phyloP scores from a whole-genome alignment of 1,140 invertebrate species.

The Drosophila ananassae region DNA sequence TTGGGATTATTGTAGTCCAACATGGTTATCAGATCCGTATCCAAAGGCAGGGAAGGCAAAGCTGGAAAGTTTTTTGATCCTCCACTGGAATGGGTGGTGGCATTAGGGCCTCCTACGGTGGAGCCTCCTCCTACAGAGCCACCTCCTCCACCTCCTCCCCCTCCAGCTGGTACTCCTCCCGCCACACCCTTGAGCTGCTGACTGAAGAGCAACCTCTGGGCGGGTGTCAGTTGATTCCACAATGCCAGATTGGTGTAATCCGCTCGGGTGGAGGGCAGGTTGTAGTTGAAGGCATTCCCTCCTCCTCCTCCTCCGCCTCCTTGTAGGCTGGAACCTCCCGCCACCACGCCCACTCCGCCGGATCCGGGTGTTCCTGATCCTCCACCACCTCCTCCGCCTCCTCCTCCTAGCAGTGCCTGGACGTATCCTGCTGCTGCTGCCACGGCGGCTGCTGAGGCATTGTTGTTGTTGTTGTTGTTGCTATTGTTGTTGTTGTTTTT shows the following conservation, averaged over 20 bases:
- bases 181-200: conserved; percentile 64
- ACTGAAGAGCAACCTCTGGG: conserved; percentile 69
- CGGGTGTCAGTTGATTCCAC: conserved; percentile 77
- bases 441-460: conserved; percentile 29
- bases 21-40: conserved; percentile 81
- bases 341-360: conserved; percentile 4
- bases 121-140: not conserved
- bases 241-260: conserved; percentile 75
- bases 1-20: conserved; percentile 80
- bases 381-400: no score
- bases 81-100: not conserved
- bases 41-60: conserved; percentile 72
- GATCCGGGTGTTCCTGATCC: conserved; percentile 3
- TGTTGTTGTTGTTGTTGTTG: conserved; percentile 48
- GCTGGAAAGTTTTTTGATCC: conserved; percentile 55
- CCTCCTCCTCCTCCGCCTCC: conserved; percentile 4
- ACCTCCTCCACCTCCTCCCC: conserved; percentile 23
- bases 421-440: conserved; percentile 64
- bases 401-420: conserved; percentile 40
- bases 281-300: conserved; percentile 65
- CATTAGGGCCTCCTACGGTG: not conserved
- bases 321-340: conserved; percentile 3
- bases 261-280: conserved; percentile 65
- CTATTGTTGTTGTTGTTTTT: conserved; percentile 43
- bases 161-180: not conserved